These are phyloP conservation scores for Eurois occulta DNA, from an alignment of 2,888 invertebrate genomes.

Conservation along the genomic window DNA sequence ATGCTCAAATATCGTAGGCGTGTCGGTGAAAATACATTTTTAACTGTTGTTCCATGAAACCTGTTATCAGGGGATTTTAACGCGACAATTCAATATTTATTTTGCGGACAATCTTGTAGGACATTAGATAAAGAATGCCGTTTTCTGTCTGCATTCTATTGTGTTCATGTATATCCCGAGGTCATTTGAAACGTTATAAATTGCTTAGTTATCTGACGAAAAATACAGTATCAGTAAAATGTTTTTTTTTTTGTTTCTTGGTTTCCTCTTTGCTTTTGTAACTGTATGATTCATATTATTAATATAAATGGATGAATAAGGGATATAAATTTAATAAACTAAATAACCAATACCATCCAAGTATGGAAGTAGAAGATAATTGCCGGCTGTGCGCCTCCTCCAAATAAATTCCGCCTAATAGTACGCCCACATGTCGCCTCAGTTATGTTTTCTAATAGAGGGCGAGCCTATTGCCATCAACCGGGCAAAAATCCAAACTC, in stretches of 20 bases:
- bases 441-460: neutral
- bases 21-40: constrained; percentile 10
- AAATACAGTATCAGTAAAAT: neutral
- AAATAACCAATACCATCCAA: too few species aligned
- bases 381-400: too few species aligned
- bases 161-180: constrained; percentile 29
- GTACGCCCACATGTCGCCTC: neutral
- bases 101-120: constrained; percentile 20
- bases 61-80: constrained; percentile 24
- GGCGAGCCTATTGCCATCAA: neutral
- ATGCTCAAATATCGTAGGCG: neutral
- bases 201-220: neutral
- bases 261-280: neutral
- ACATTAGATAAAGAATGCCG: constrained; percentile 25
- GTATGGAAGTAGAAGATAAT: too few species aligned
- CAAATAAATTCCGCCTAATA: too few species aligned
- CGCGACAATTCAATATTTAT: constrained; percentile 31
- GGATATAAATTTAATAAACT: too few species aligned
- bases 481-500: neutral
- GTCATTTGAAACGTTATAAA: constrained; percentile 4
- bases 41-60: neutral
- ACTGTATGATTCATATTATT: neutral
- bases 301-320: too few species aligned
- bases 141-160: constrained; percentile 2
- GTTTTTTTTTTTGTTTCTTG: neutral